Conservation (phyloP, 2,888 invertebrate genomes). For the Hydrotaea cyrtoneurina region DNA sequence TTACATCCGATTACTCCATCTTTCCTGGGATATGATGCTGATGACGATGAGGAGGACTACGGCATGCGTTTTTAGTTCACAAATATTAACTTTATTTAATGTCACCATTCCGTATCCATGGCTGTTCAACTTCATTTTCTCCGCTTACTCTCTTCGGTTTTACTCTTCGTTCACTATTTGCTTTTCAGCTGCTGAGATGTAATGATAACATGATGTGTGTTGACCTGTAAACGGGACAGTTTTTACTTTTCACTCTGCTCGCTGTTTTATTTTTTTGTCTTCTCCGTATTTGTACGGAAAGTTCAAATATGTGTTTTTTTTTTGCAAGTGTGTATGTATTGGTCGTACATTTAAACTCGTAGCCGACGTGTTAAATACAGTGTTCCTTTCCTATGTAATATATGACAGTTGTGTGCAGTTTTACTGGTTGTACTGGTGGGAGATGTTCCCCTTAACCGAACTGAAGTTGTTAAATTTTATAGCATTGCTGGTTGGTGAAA, state of each 20-base stretch:
- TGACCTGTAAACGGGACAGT: constrained; percentile 33
- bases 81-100: constrained; percentile 42
- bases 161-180: not conserved
- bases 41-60: not conserved
- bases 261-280: too few species aligned
- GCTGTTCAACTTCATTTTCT: constrained; percentile 1
- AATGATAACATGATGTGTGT: constrained; percentile 16
- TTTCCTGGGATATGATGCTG: not conserved
- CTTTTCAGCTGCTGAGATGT: not conserved
- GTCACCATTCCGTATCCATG: constrained; percentile 25
- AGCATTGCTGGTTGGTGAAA: too few species aligned
- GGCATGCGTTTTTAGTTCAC: constrained; percentile 15
- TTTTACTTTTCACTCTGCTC: constrained; percentile 5
- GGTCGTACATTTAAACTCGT: not conserved
- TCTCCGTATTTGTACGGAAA: not conserved
- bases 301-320: constrained; percentile 9
- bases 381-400: not conserved
- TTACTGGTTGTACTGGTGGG: too few species aligned
- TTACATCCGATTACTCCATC: not conserved
- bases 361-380: not conserved
- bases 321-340: not conserved
- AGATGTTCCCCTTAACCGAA: too few species aligned
- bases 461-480: too few species aligned
- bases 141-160: not conserved
- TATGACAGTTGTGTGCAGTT: too few species aligned